Evolutionary conservation across 1,140 invertebrate species (phyloP).

Genomic region (Drosophila nasuta): DNA sequence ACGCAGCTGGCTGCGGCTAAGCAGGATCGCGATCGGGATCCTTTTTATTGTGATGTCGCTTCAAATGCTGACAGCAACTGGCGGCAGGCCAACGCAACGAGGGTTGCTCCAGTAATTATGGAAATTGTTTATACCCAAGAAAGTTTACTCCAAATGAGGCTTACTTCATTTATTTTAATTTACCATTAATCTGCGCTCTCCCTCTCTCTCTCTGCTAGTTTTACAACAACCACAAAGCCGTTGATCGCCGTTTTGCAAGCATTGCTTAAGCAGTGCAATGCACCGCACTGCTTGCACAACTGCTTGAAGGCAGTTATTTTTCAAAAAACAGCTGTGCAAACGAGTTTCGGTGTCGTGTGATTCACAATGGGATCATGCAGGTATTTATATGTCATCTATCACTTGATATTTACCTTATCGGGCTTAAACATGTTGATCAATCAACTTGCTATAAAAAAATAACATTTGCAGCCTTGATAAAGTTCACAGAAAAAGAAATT

Average conservation of each 20-base stretch:
- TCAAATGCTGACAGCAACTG: slow-evolving; percentile 27
- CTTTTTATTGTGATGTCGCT: slow-evolving; percentile 30
- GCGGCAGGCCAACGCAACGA: slow-evolving; percentile 22
- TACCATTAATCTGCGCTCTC: no score
- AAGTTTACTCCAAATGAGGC: no score
- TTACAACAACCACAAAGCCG: neutral
- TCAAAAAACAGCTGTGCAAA: slow-evolving; percentile 11
- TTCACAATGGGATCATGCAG: neutral
- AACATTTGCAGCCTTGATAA: neutral
- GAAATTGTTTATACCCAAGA: no score
- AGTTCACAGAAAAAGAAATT: slow-evolving; percentile 1
- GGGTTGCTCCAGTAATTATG: slow-evolving; percentile 14
- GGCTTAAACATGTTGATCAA: neutral
- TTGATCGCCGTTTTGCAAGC: slow-evolving; percentile 7
- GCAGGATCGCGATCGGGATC: slow-evolving; percentile 34
- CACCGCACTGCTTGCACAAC: slow-evolving; percentile 23
- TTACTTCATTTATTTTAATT: no score
- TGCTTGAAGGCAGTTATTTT: slow-evolving; percentile 18
- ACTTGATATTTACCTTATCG: slow-evolving; percentile 3
- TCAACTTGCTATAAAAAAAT: neutral
- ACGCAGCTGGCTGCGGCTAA: slow-evolving; percentile 41
- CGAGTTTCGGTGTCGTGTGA: neutral
- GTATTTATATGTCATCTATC: slow-evolving; percentile 12
- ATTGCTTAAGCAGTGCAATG: neutral
- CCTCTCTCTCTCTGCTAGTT: no score